phyloP scores from a whole-genome alignment of 1,140 invertebrate species.

The Drosophila athabasca region DNA sequence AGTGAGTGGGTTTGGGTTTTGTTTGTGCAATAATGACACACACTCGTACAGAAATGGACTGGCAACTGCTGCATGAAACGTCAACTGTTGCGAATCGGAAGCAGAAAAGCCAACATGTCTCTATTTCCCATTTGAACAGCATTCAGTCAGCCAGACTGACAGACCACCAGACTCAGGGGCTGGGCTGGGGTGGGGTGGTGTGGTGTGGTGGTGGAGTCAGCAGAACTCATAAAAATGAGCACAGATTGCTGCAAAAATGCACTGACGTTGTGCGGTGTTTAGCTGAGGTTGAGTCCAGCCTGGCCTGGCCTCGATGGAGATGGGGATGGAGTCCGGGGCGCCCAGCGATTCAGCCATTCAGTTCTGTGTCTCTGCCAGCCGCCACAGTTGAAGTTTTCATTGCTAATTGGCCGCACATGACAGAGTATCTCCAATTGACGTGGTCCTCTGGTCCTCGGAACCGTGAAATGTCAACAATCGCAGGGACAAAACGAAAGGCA shows the following conservation, averaged over 20 bases:
- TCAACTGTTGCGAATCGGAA: conserved; percentile 72
- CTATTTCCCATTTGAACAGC: conserved; percentile 73
- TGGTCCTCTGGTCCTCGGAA: conserved; percentile 6
- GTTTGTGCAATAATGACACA: conserved; percentile 63
- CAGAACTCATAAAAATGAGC: conserved; percentile 73
- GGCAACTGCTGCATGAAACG: conserved; percentile 42
- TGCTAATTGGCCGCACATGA: conserved; percentile 77
- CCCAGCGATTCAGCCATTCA: conserved; percentile 50
- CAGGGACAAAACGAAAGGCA: conserved; percentile 11
- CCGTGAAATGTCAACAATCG: conserved; percentile 21
- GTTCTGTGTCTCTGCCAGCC: conserved; percentile 63
- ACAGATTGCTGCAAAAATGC: conserved; percentile 55
- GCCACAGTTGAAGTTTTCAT: conserved; percentile 31
- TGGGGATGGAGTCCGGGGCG: conserved; percentile 27
- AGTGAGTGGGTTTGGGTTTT: conserved; percentile 31
- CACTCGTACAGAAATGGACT: conserved; percentile 4
- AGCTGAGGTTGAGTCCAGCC: conserved; percentile 20
- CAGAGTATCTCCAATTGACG: conserved; percentile 64
- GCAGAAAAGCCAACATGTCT: conserved; percentile 80
- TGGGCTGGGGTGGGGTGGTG: conserved; percentile 18
- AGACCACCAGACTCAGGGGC: conserved; percentile 12
- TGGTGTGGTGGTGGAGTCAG: conserved; percentile 40
- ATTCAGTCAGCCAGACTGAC: conserved; percentile 37
- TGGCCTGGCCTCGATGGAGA: conserved; percentile 8
- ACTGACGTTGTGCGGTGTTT: conserved; percentile 43